These are phyloP conservation scores for Rana temporaria DNA, from an alignment of 2,113 vertebrate genomes.

Conservation along the genomic window DNA sequence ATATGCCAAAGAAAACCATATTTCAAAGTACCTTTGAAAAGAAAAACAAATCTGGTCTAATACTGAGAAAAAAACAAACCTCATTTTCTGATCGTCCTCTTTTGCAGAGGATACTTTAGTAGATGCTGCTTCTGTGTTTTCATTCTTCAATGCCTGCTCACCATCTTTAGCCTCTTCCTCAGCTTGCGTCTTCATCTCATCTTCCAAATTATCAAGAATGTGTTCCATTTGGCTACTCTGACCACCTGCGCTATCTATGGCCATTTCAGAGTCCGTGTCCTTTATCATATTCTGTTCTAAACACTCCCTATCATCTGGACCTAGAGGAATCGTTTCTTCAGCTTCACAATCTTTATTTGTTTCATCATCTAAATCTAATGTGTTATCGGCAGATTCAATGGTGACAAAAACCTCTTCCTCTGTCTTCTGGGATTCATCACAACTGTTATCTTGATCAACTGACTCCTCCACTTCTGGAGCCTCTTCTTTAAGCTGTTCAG, in stretches of 20 bases:
- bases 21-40: slow-evolving; percentile 75
- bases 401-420: slow-evolving; percentile 80
- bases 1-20: slow-evolving; percentile 73
- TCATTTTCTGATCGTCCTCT: slow-evolving; percentile 98
- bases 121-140: slow-evolving; percentile 84
- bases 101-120: slow-evolving; percentile 96
- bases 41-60: slow-evolving; percentile 93
- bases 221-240: slow-evolving; percentile 84
- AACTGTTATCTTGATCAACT: slow-evolving; percentile 85
- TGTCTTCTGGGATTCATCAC: slow-evolving; percentile 78
- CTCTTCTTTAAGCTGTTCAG: slow-evolving; percentile 96
- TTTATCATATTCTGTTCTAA: slow-evolving; percentile 68
- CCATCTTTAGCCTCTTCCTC: slow-evolving; percentile 77
- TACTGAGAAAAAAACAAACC: slow-evolving; percentile 99
- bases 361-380: slow-evolving; percentile 83
- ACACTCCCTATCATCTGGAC: slow-evolving; percentile 81
- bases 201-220: slow-evolving; percentile 70
- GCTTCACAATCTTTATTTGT: slow-evolving; percentile 74
- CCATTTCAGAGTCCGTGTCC: slow-evolving; percentile 62
- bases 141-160: slow-evolving; percentile 87
- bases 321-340: slow-evolving; percentile 80
- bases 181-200: slow-evolving; percentile 18
- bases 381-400: slow-evolving; percentile 76
- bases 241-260: slow-evolving; percentile 77
- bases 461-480: slow-evolving; percentile 77